Conservation (phyloP, 1,140 invertebrate species). For the Laodelphax striatellus region DNA sequence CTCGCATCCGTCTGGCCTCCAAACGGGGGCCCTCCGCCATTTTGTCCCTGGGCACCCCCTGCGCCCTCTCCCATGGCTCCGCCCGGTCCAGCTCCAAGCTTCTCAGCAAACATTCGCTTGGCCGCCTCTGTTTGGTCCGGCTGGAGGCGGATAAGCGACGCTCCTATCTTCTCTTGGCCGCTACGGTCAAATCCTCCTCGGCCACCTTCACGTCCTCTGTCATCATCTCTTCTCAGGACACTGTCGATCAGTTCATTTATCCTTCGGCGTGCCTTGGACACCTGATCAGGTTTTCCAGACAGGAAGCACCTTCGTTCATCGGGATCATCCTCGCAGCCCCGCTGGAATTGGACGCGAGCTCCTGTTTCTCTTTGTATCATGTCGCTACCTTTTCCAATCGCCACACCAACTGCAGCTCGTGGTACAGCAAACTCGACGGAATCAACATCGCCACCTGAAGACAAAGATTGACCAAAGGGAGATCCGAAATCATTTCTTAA, state of each 20-base stretch:
- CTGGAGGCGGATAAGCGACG: slow-evolving; percentile 81
- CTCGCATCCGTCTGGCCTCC: background rate
- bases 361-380: slow-evolving; percentile 86
- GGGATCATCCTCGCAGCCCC: slow-evolving; percentile 71
- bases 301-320: slow-evolving; percentile 78
- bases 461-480: slow-evolving; percentile 18
- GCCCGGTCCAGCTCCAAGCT: slow-evolving; percentile 61
- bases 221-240: slow-evolving; percentile 55
- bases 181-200: slow-evolving; percentile 35
- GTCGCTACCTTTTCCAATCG: slow-evolving; percentile 84
- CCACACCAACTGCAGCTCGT: slow-evolving; percentile 79
- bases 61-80: slow-evolving; percentile 21
- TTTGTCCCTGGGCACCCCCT: slow-evolving; percentile 34
- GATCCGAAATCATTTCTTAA: slow-evolving; percentile 23
- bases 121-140: slow-evolving; percentile 91
- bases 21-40: slow-evolving; percentile 30
- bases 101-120: slow-evolving; percentile 87
- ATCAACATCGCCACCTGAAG: slow-evolving; percentile 23
- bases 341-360: slow-evolving; percentile 74
- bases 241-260: slow-evolving; percentile 85
- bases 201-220: slow-evolving; percentile 39
- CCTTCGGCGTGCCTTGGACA: slow-evolving; percentile 72
- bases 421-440: slow-evolving; percentile 50
- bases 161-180: slow-evolving; percentile 68
- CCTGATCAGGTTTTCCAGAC: slow-evolving; percentile 74